Conservation (phyloP, 2,113 vertebrate species). For the Bucco capensis region DNA sequence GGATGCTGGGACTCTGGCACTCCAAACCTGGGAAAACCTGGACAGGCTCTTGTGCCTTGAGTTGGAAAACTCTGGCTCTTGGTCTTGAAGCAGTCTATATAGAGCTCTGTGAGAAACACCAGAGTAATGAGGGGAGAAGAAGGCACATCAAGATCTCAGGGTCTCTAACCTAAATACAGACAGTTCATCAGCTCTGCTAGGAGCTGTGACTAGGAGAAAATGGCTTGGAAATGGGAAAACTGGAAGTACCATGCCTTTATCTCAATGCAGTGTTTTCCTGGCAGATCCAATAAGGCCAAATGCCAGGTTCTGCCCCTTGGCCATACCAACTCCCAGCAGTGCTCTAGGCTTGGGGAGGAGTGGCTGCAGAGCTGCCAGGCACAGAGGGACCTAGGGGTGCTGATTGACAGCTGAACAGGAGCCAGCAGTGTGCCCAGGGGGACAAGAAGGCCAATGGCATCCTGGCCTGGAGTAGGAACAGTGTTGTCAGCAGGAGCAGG, state of each 20-base stretch:
- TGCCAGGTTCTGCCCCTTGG: too few relatives aligned
- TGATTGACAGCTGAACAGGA: too few relatives aligned
- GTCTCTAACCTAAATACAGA: background rate
- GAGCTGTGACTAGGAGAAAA: background rate
- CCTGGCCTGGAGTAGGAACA: too few relatives aligned
- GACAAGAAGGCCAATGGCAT: too few relatives aligned
- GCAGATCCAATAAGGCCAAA: too few relatives aligned
- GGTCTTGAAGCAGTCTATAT: background rate
- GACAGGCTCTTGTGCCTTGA: background rate
- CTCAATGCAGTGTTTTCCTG: background rate
- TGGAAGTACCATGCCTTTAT: background rate
- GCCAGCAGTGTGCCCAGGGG: too few relatives aligned
- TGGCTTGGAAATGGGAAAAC: background rate
- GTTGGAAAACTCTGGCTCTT: background rate
- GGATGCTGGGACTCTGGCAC: fast-evolving
- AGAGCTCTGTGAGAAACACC: background rate
- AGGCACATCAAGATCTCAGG: background rate
- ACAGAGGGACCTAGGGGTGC: too few relatives aligned
- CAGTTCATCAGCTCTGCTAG: background rate
- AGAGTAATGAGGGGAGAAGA: background rate
- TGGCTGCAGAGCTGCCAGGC: too few relatives aligned
- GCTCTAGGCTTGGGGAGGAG: too few relatives aligned
- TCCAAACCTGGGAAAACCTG: background rate
- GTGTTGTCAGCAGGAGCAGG: too few relatives aligned
- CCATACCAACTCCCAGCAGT: too few relatives aligned